Evolutionary conservation across 2,797 vertebrate genomes (phyloP), one percentile per base, ranked within the genome.

Genomic region (Novumbra hubbsi): DNA sequence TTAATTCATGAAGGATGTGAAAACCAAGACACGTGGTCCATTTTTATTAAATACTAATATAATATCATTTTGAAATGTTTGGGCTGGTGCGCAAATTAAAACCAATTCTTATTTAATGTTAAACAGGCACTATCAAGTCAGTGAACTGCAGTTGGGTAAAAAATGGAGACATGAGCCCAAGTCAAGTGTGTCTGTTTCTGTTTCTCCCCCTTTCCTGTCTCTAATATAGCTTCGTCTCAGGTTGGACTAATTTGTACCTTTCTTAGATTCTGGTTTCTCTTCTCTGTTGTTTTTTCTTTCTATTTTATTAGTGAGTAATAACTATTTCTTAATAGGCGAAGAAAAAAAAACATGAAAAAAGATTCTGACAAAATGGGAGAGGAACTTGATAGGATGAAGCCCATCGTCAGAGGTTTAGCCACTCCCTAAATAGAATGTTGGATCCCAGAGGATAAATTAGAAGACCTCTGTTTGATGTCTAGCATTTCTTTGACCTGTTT

Each of bases 381-480:
- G 16, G 30, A 64, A 64, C 28, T 32, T 30, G 28, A 0, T 0
- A 64, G 62, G 16, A 64, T 63, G 16, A 16, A 30, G 24, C 28
- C 28, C 16, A 64, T 64, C 62, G 17, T 32, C 16, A 28, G 16
- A 30, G 7, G 5, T 64, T 28, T 64, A 14, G 55, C 55, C 55
- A 60, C 24, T 64, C 15, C 32, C 27, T 16, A 64, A 64, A 64
- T 32, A 19, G 28, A 64, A 32, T 32, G 30, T 64, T 28, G 63
- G 28, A 65, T 65, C 63, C 63, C 63, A 7, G 63, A 65, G 27
- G 63, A 65, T 65, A 65, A 34, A 65, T 32, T 28, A 64, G 28
- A 32, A 64, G 63, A 32, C 28, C 63, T 64, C 63, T 64, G 28
- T 64, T 30, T 64, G 63, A 64, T 32, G 28, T 32, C 32, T 64